These are phyloP conservation scores for Eufriesea mexicana DNA, from an alignment of 1,140 invertebrate species.

Conservation along the genomic window DNA sequence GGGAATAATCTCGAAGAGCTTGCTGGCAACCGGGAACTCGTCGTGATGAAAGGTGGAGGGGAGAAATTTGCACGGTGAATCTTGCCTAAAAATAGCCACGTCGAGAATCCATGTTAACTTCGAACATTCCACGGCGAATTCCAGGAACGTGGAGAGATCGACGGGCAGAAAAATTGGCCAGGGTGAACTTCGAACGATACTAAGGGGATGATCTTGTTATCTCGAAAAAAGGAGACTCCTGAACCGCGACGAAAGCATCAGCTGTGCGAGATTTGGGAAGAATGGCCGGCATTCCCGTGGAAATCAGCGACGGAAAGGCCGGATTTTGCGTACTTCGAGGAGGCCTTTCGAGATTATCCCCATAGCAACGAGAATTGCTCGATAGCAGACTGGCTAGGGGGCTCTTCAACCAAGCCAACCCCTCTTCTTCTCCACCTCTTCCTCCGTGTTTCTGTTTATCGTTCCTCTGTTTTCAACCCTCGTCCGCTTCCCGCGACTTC, in stretches of 20 bases:
- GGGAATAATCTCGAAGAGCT: too few species aligned
- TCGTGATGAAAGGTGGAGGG: too few species aligned
- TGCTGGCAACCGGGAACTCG: too few species aligned
- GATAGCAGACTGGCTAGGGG: conserved; percentile 53
- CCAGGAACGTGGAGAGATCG: too few species aligned
- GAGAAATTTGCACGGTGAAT: too few species aligned
- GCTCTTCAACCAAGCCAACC: conserved; percentile 30
- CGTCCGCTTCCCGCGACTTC: not conserved
- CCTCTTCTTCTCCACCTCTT: conserved; percentile 1
- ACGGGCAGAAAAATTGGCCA: too few species aligned
- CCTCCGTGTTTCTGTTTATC: not conserved
- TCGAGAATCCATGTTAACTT: too few species aligned
- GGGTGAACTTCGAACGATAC: not conserved
- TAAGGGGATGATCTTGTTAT: too few species aligned
- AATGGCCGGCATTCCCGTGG: conserved; percentile 21
- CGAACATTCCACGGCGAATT: too few species aligned
- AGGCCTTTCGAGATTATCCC: conserved; percentile 62
- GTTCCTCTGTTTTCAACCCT: conserved; percentile 38
- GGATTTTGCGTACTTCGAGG: conserved; percentile 51
- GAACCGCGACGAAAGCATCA: not conserved
- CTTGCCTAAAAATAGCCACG: not conserved
- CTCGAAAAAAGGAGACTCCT: not conserved
- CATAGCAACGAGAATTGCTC: conserved; percentile 65
- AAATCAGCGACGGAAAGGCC: conserved; percentile 24
- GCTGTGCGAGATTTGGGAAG: not conserved